Base-by-base conservation (phyloP, 2,113 vertebrate species). In the Probosciger aterrimus region DNA sequence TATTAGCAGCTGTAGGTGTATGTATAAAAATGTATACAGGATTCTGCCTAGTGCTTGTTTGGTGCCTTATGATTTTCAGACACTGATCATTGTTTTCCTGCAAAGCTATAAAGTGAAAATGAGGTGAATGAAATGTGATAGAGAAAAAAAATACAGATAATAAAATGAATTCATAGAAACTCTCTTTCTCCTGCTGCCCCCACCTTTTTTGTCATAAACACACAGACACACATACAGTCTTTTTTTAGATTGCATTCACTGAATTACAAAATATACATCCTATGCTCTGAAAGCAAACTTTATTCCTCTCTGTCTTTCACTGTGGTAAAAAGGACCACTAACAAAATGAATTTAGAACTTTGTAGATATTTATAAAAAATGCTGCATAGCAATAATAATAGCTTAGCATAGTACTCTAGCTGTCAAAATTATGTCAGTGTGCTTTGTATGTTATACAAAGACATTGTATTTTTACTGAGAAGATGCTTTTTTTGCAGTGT, bases 11-110 rank as follows among this genome's bases (percentile, higher is more conserved):
- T 74, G 63, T 22, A 46, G 4, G 6, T 39, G 4, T 37, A 46
- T 20, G 7, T 62, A 23, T 8, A 35, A 37, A 37, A 41, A 31
- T 27, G 22, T 20, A 35, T 10, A 31, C 3, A 50, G 11, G 30
- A 57, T 39, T 85, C 17, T 82, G 50, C 44, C 28, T 49, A 11
- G 17, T 28, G 11, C 6, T 86, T 69, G 9, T 62, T 93, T 28
- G n/a, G 28, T 50, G n/a, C 71, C 30, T 75, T 60, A 37, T 19
- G 37, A 73, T 90, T 95, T 94, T 87, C 82, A 69, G 41, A 75
- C 9, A 69, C 18, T 92, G 57, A 71, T 76, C 24, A 31, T 8
- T 69, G 9, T 53, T 88, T 81, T 79, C 31, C 64, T 80, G 24
- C 25, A 76, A 88, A 49, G 10, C 8, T 80, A 18, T 52, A 27